phyloP scores from a whole-genome alignment of 2,797 vertebrate species.

The Anguilla megastoma region DNA sequence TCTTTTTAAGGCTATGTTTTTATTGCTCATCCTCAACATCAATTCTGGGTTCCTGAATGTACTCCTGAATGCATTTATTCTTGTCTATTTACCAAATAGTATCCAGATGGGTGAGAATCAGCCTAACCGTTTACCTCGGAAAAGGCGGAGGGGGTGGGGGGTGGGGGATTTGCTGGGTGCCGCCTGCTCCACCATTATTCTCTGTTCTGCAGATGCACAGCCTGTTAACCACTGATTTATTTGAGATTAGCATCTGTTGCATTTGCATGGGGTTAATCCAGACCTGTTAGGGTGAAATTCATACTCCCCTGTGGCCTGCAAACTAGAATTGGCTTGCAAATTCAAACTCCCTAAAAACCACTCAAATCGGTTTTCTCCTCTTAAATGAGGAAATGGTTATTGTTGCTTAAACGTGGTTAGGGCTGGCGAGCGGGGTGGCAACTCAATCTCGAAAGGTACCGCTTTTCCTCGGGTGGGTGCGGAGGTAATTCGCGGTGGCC shows the following conservation, averaged over 20 bases:
- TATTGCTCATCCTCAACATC: background rate
- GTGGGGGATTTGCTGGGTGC: too few relatives aligned
- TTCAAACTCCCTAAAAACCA: slow-evolving; percentile 45
- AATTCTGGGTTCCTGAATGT: slow-evolving; percentile 41
- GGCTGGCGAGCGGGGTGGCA: background rate
- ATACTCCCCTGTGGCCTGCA: slow-evolving; percentile 58
- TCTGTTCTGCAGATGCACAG: slow-evolving; percentile 58
- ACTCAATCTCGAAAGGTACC: background rate
- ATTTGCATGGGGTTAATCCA: slow-evolving; percentile 73
- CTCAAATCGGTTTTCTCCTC: slow-evolving; percentile 50
- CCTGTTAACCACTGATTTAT: slow-evolving; percentile 68
- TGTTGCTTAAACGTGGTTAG: slow-evolving; percentile 53
- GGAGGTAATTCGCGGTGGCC: background rate
- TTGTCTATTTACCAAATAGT: slow-evolving; percentile 54
- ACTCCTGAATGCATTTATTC: slow-evolving; percentile 46
- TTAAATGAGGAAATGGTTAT: slow-evolving; percentile 57
- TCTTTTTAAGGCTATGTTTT: background rate
- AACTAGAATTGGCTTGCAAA: slow-evolving; percentile 68
- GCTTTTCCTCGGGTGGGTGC: background rate
- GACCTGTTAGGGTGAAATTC: slow-evolving; percentile 62
- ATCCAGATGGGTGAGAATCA: slow-evolving; percentile 67
- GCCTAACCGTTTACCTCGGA: slow-evolving; percentile 56
- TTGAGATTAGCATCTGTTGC: slow-evolving; percentile 67
- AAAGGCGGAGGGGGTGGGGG: slow-evolving; percentile 52
- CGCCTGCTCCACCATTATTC: slow-evolving; percentile 51